Evolutionary conservation across 2,113 vertebrate genomes (phyloP), one percentile per base, ranked within the genome.

Genomic region (Sinosuthora webbiana): DNA sequence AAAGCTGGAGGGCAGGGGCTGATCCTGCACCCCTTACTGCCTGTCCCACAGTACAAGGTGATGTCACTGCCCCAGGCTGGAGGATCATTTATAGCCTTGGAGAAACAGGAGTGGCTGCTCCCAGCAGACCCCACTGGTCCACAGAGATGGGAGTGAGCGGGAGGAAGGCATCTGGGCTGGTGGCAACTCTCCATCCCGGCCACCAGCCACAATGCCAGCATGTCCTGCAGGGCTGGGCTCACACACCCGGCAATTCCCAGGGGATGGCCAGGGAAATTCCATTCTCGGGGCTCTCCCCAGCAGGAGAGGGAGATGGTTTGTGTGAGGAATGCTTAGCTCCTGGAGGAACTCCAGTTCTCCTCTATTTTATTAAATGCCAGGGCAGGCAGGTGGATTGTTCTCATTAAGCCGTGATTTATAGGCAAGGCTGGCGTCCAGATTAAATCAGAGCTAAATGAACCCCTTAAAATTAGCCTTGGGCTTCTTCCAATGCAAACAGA

Each of bases 391-490:
- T 97, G 95, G 97, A 97, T 96, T 96, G 96, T 87, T 96, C 97
- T 97, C 97, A 96, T 97, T 97, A 97, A 90, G 90, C 80, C 37
- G 3, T 97, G 96, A 97, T 97, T 98, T 97, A 98, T 96, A 96
- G 92, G 79, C 93, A 6, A 96, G 81, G 94, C 94, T 92, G 97
- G 93, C 63, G 55, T 96, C 95, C 97, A 97, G 96, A 97, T 97
- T 95, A 96, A 96, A 97, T 97, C 94, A 97, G 93, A 97, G 96
- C 97, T 97, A 97, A 97, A 97, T 95, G 96, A 96, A 96, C 94
- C 97, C 95, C 96, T 97, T 93, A 95, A 96, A 96, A 97, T 95
- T 97, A 97, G 97, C 96, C 97, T 97, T 95, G 96, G 96, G 96
- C 96, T 94, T 62, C 87, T 90, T 95, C 97, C 97, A 97, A 93